Base-by-base conservation (phyloP, 2,113 vertebrate species). In the Cavia aperea region DNA sequence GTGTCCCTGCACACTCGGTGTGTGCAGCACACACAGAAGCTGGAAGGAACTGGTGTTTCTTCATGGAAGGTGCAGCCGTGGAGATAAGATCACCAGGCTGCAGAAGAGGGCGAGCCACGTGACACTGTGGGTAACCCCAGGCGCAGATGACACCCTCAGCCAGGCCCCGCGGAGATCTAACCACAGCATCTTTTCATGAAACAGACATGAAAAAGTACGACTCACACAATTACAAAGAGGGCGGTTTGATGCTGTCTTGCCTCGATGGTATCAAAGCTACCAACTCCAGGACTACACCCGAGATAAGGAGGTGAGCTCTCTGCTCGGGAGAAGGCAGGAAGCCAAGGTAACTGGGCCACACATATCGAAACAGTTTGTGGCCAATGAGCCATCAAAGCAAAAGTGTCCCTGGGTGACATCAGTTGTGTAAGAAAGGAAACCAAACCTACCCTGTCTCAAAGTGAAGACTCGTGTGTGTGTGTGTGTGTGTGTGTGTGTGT, bases 271-370 rank as follows among this genome's bases (percentile, higher is more conserved):
- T 86, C 70, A 72, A 73, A 92, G 85, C 54, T 96, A 51, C 0
- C 0, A 86, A 0, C 75, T 1, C 75, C 43, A 51, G 36, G 86
- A 23, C 82, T 94, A 60, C 77, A 49, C 92, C 84, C 51, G 65
- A 94, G 94, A 97, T 97, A 96, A 96, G 83, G 56, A 94, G 95
- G 91, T 90, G 89, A 90, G 54, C 84, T 79, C 79, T 93, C 92
- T 95, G 86, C 51, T 95, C 49, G 51, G 78, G 77, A 96, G 89
- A 92, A 81, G 18, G 79, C 95, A 95, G 96, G 95, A 96, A 97
- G 95, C 60, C 23, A n/a, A 94, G 75, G 31, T 54, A 81, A 26
- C 90, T 62, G 89, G 94, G 94, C 54, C 81, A 19, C 31, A 70
- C 82, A 65, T n/a, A 83, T 62, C 1, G 81, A 54, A 96, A 96